Base-by-base conservation (phyloP, 92 coral and sea anemone species). In the Epizoanthus scotinus region DNA sequence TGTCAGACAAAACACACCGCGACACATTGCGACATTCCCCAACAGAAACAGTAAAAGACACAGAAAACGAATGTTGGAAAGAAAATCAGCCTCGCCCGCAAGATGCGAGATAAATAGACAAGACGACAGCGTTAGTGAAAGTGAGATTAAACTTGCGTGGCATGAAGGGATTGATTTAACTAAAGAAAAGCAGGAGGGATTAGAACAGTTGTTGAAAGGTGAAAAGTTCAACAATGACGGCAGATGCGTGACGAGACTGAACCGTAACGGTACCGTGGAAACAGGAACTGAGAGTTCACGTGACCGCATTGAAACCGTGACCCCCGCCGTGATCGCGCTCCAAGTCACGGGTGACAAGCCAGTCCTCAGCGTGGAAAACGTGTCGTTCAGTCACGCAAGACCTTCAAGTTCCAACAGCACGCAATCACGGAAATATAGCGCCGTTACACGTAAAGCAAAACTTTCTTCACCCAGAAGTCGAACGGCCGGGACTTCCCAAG, bases 81-180 rank as follows among this genome's bases (percentile, higher is more conserved):
- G 87, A 70, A 77, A 77, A 70, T 28, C 65, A 0, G 47, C 54
- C 5, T 54, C 84, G 15, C 81, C 85, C 0, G 78, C 67, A 55
- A 89, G 78, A 62, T 38, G 61, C 12, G 61, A 84, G 56, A 68
- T 67, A 21, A 28, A 28, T 50, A 36, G 59, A 20, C 63, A 31
- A 50, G n/a, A 65, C 22, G 9, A 82, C 26, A 15, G 86, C 47
- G 67, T 57, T 26, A 28, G 40, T 12, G 17, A 63, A 31, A 69
- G 25, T 24, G 71, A 71, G 2, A 61, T 47, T 6, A 78, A 87
- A 78, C 31, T 69, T 29, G 90, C 90, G 8, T 87, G 92, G 86
- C 24, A 75, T 82, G 92, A 86, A 36, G 54, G 53, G 28, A 29
- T n/a, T 50, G 36, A 34, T 22, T 38, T 69, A 25, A 59, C n/a